Evolutionary conservation across 2,113 vertebrate species (phyloP).

Genomic region (Entomyzon cyanotis): DNA sequence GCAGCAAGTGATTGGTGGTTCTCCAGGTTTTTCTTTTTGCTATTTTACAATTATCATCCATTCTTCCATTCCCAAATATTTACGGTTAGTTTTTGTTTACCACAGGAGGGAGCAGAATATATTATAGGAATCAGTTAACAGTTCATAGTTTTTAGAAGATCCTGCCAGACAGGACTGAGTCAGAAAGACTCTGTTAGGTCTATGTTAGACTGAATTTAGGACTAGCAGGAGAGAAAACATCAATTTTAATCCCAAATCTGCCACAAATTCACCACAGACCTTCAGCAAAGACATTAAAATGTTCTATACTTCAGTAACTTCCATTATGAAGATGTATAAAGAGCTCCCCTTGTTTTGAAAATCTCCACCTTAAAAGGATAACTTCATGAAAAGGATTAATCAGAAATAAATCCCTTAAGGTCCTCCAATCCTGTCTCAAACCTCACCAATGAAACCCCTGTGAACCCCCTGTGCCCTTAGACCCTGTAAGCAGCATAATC

Average conservation of each 20-base stretch:
- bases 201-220: background rate
- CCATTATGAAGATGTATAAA: background rate
- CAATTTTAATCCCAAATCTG: background rate
- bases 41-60: background rate
- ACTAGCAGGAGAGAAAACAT: background rate
- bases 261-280: background rate
- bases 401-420: background rate
- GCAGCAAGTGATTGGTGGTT: background rate
- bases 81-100: background rate
- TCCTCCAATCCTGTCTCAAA: rapidly evolving
- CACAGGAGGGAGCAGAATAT: background rate
- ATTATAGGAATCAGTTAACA: background rate
- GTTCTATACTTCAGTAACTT: background rate
- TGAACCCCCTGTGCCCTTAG: background rate
- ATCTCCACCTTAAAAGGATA: background rate
- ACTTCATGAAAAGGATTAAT: background rate
- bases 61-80: background rate
- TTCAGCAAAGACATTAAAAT: background rate
- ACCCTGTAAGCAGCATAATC: background rate
- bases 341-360: background rate
- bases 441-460: background rate
- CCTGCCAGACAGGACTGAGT: background rate
- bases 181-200: background rate
- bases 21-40: background rate
- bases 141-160: background rate